Percentiles rank a stretch among this genome's conserved stretches.
phyloP scores from a whole-genome alignment of 1,140 invertebrate genomes.

The Brachionus manjavacas region DNA sequence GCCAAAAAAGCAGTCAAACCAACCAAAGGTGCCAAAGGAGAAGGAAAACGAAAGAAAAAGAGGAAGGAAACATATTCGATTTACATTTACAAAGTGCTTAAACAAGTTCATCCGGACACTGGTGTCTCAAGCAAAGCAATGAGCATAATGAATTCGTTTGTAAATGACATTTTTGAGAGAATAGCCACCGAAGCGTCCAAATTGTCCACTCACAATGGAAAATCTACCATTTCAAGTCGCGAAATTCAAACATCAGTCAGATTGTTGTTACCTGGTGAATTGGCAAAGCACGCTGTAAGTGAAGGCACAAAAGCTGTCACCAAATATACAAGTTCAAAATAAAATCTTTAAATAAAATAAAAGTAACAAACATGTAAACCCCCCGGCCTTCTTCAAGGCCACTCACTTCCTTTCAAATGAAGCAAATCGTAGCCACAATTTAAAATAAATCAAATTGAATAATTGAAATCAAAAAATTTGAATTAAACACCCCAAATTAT shows the following conservation, averaged over 20 bases:
- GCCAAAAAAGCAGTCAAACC: constrained; percentile 40
- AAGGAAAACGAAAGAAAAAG: background rate
- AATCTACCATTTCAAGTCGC: constrained; percentile 61
- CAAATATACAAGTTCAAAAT: constrained; percentile 62
- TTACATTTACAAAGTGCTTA: constrained; percentile 53
- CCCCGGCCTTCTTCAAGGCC: constrained; percentile 30
- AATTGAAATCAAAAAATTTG: too few species aligned
- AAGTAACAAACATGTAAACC: background rate
- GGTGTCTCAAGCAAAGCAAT: constrained; percentile 62
- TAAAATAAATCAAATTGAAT: too few species aligned
- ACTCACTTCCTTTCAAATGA: background rate
- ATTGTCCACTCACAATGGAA: constrained; percentile 69
- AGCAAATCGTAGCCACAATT: too few species aligned
- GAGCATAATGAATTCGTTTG: constrained; percentile 67
- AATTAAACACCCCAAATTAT: too few species aligned
- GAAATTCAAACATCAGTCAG: constrained; percentile 65
- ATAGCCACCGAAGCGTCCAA: constrained; percentile 68
- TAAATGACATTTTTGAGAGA: constrained; percentile 66
- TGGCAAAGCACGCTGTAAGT: constrained; percentile 62
- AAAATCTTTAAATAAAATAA: constrained; percentile 47
- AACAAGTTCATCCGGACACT: constrained; percentile 60
- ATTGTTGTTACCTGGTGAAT: constrained; percentile 63
- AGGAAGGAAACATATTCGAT: constrained; percentile 42
- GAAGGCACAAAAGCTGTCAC: constrained; percentile 64
- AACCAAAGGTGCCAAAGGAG: constrained; percentile 15